Percentiles rank a stretch among this genome's conserved stretches.
Conservation (phyloP, 2,113 vertebrate genomes). For the Nansenia antarctica region DNA sequence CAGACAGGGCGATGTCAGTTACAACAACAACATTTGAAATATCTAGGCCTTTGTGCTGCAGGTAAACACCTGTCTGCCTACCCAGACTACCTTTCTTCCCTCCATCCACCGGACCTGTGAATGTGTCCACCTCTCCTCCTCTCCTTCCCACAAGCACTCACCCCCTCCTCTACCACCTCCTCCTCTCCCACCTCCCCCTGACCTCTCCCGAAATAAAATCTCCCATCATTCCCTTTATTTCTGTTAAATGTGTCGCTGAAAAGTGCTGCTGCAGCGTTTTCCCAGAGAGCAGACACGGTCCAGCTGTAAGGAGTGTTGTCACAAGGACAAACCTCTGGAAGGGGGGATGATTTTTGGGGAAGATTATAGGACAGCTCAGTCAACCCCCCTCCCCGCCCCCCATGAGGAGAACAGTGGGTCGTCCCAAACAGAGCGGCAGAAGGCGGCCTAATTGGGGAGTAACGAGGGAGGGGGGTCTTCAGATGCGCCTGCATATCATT, state of each 20-base stretch:
- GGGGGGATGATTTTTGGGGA: background rate
- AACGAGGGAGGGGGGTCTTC: conserved; percentile 32
- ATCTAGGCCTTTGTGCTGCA: too few species aligned
- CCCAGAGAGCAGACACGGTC: conserved; percentile 15
- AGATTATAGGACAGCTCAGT: conserved; percentile 32
- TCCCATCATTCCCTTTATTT: too few species aligned
- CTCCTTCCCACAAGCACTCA: too few species aligned
- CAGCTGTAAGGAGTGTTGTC: conserved; percentile 38
- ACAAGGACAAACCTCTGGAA: conserved; percentile 39
- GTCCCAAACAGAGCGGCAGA: conserved; percentile 18
- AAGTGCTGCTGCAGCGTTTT: background rate
- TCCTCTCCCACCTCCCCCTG: background rate
- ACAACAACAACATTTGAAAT: too few species aligned
- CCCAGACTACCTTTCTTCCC: too few species aligned
- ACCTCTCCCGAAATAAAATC: background rate
- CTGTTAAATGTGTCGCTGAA: too few species aligned
- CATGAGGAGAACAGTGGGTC: conserved; percentile 30
- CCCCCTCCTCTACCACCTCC: background rate
- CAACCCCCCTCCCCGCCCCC: conserved; percentile 40
- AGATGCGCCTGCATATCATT: too few species aligned
- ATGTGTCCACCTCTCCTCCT: background rate
- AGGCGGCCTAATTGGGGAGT: conserved; percentile 37
- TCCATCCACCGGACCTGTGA: too few species aligned
- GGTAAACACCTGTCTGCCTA: too few species aligned
- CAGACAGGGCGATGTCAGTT: too few species aligned